Base-by-base conservation (phyloP, 2,888 invertebrate genomes). In the Andrena bucephala region DNA sequence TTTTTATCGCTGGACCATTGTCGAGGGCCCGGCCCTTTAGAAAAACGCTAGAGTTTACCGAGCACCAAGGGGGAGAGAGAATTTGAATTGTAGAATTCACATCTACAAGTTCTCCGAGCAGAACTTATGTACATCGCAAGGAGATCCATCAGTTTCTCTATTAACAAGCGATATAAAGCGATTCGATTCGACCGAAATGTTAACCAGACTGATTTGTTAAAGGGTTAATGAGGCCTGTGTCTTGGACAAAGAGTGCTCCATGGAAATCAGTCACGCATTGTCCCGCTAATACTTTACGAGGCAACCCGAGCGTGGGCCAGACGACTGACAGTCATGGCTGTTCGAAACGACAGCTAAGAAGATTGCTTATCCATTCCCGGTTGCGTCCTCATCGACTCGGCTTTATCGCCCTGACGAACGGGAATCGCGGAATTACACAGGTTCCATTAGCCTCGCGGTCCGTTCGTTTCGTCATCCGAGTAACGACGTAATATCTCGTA, bases 231-330 rank as follows among this genome's bases (percentile, higher is more conserved):
- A 86, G 85, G 71, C 79, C 50, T 74, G 78, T 84, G 85, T 84
- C 85, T 86, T 84, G 69, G 78, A 82, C 79, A 85, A 86, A 84
- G 86, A 77, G 75, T 50, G 63, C 78, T 71, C 81, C 77, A 81
- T 62, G 84, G 85, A 80, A 86, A 86, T 84, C 86, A 85, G 85
- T 86, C 86, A 85, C 83, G 86, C 86, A 86, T 87, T 87, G 85
- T 85, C 86, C 57, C 85, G 86, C 75, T 77, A 71, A 86, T 86
- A 85, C 84, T 87, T 86, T 85, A 87, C 86, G 86, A 86, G 75
- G 85, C 83, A 73, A 57, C 68, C 77, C 76, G 75, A 86, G 81
- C 85, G 85, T 86, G 86, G 81, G 83, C 76, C 65, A 68, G 68
- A 57, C 57, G 83, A 67, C 83, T 85, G 86, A 87, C 86, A 86